Evolutionary conservation across 2,888 invertebrate species (phyloP).

Genomic region (Hyposoter dolosus): DNA sequence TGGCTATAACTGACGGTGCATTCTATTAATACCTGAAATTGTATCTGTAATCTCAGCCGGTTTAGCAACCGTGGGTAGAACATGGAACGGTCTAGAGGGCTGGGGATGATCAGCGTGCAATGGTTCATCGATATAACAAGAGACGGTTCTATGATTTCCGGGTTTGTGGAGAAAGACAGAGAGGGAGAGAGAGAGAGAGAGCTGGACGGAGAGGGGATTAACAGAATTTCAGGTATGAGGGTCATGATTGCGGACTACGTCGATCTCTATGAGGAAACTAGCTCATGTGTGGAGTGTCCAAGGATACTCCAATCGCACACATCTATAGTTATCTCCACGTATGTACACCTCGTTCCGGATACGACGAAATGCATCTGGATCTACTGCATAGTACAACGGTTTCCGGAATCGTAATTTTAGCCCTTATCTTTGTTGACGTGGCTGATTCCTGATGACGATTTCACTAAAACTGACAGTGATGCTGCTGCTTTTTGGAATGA

Average conservation of each 20-base stretch:
- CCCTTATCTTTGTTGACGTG: slow-evolving; percentile 25
- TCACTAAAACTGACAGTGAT: neutral
- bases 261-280: slow-evolving; percentile 49
- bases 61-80: slow-evolving; percentile 32
- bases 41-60: slow-evolving; percentile 65
- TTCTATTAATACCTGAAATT: slow-evolving; percentile 71
- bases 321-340: neutral
- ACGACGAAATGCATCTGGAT: slow-evolving; percentile 16
- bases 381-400: slow-evolving; percentile 5
- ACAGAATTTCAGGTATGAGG: slow-evolving; percentile 64
- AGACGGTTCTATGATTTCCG: slow-evolving; percentile 52
- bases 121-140: slow-evolving; percentile 55
- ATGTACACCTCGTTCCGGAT: neutral
- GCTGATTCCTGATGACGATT: slow-evolving; percentile 13
- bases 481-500: neutral
- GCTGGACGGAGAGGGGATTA: slow-evolving; percentile 33
- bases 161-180: slow-evolving; percentile 16
- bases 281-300: slow-evolving; percentile 41
- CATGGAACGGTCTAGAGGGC: slow-evolving; percentile 39
- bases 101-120: slow-evolving; percentile 43
- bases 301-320: slow-evolving; percentile 15
- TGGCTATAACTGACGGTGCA: slow-evolving; percentile 51
- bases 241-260: slow-evolving; percentile 41
- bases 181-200: slow-evolving; percentile 15
- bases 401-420: slow-evolving; percentile 20